Base-by-base conservation (phyloP, 2,888 invertebrate species). In the Pheosia tremula region DNA sequence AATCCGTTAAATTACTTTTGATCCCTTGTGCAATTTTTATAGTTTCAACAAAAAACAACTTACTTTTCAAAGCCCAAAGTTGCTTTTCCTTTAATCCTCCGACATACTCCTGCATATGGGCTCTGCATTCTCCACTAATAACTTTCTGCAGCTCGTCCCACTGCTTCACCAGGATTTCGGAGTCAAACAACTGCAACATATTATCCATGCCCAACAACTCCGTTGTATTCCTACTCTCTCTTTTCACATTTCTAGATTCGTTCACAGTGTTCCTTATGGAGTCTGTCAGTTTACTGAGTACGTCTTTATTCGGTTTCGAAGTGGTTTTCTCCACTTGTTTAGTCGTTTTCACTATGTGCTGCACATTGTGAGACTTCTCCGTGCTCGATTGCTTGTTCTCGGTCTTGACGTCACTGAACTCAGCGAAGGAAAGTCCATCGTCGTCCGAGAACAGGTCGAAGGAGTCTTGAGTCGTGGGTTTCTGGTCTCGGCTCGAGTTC, bases 31-130 rank as follows among this genome's bases (percentile, higher is more conserved):
- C 24, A 24, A 24, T 24, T 24, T 24, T 53, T 4, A 13, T 41
- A 45, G 38, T 10, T 11, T 36, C 24, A 57, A 55, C 57, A 62
- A 55, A 57, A 61, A 39, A 57, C 60, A 64, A 95, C 96, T 96
- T 86, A 96, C 96, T 95, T 87, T 96, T 96, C 56, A 96, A 92
- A 6, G 96, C 96, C 96, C 96, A 96, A 9, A 95, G 89, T 59
- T 94, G 90, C 59, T 95, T 95, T 56, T 91, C 90, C 61, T 84
- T 81, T 47, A 96, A 87, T 2, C 95, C 95, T 10, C 91, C 88
- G 52, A 96, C 90, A 79, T 95, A 96, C 49, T 87, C 84, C 74
- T 95, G 94, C 88, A 96, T 85, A 69, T 96, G 95, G 41, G 86
- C 86, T 57, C 86, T 86, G 77, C 96, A 96, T 52, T 88, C 85